These are phyloP conservation scores for Aricia agestis DNA, from an alignment of 1,140 invertebrate species.

Conservation along the genomic window DNA sequence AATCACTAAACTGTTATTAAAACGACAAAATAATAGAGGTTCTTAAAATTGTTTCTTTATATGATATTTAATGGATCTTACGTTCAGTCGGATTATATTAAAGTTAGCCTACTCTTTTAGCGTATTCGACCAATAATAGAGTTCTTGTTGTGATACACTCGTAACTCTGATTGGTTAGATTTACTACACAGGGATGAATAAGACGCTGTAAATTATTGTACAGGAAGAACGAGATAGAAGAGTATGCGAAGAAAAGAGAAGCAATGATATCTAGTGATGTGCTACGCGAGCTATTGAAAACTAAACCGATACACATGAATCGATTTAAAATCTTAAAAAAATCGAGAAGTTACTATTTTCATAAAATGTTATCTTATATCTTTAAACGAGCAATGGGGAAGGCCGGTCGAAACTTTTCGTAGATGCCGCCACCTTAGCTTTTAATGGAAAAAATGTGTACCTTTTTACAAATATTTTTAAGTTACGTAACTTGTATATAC, in stretches of 20 bases:
- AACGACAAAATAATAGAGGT: constrained; percentile 43
- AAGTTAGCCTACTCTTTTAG: constrained; percentile 41
- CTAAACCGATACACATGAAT: neutral
- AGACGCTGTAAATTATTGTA: constrained; percentile 28
- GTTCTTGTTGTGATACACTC: constrained; percentile 33
- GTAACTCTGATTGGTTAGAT: constrained; percentile 39
- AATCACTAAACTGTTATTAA: constrained; percentile 44
- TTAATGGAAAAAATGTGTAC: too few species aligned
- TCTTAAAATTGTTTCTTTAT: constrained; percentile 42
- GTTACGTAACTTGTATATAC: too few species aligned
- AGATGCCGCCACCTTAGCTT: too few species aligned
- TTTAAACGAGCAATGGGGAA: too few species aligned
- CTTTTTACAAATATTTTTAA: too few species aligned
- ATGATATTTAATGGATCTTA: constrained; percentile 27
- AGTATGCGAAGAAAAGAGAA: constrained; percentile 17
- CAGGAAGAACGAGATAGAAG: constrained; percentile 27
- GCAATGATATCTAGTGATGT: neutral
- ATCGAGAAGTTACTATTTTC: neutral
- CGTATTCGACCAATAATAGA: constrained; percentile 47
- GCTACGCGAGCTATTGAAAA: neutral
- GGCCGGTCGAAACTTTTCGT: too few species aligned
- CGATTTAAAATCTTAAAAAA: neutral
- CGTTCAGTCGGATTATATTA: constrained; percentile 47
- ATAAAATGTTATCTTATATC: too few species aligned
- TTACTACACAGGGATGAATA: constrained; percentile 32